phyloP scores from a whole-genome alignment of 1,140 invertebrate genomes.

The Pentalonia nigronervosa region DNA sequence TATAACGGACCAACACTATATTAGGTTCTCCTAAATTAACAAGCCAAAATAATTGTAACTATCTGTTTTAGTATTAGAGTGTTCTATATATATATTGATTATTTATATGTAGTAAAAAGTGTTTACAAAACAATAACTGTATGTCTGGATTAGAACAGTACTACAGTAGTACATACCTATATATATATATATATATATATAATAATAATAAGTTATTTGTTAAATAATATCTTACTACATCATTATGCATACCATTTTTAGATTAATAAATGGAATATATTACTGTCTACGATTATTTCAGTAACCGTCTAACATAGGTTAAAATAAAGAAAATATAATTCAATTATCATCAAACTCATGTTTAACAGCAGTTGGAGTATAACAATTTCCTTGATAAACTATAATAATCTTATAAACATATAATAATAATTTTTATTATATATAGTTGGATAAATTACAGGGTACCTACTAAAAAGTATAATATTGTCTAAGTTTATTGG shows the following conservation, averaged over 20 bases:
- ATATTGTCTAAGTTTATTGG: not conserved
- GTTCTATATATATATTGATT: not conserved
- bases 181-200: not conserved
- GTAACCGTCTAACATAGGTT: not conserved
- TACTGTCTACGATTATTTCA: not conserved
- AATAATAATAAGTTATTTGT: not conserved
- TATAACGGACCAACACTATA: slow-evolving; percentile 26
- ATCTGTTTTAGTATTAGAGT: slow-evolving; percentile 7
- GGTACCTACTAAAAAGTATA: not conserved
- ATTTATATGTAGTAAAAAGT: not conserved
- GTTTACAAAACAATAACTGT: not conserved
- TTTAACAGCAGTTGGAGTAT: not conserved
- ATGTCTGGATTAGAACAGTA: not conserved
- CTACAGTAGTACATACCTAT: too few relatives aligned
- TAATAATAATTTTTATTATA: not conserved
- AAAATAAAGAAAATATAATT: not conserved
- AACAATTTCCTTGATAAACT: not conserved
- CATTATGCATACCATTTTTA: not conserved
- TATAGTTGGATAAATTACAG: not conserved
- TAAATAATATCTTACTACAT: not conserved
- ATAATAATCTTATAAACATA: not conserved
- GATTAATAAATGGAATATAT: not conserved
- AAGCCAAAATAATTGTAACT: slow-evolving; percentile 22
- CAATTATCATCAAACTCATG: not conserved
- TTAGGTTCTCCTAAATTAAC: slow-evolving; percentile 23